phyloP scores from a whole-genome alignment of 1,140 invertebrate genomes.

The Aethina tumida region DNA sequence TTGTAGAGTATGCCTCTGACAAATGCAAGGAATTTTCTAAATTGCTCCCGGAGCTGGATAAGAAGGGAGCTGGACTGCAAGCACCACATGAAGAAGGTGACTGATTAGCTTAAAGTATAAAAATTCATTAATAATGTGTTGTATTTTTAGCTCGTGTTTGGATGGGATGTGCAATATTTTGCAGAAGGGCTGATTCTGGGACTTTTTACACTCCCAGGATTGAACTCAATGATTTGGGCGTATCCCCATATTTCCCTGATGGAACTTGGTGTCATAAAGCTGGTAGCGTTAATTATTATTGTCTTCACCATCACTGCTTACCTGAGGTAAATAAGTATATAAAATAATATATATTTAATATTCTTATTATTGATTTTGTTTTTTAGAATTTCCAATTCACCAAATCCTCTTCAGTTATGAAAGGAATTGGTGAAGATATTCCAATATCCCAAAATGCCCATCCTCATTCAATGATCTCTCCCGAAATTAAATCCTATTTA shows the following conservation, averaged over 20 bases:
- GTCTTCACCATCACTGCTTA: constrained; percentile 61
- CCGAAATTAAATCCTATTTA: constrained; percentile 46
- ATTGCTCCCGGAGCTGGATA: constrained; percentile 47
- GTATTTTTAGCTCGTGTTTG: constrained; percentile 49
- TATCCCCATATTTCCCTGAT: constrained; percentile 68
- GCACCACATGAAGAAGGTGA: constrained; percentile 56
- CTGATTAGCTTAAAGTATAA: constrained; percentile 2
- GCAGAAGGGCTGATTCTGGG: constrained; percentile 49
- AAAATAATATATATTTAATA: constrained; percentile 3
- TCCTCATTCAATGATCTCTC: constrained; percentile 35
- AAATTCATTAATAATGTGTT: background rate
- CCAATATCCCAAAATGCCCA: constrained; percentile 49
- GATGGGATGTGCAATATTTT: constrained; percentile 71
- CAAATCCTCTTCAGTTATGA: constrained; percentile 36
- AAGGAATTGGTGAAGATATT: constrained; percentile 40
- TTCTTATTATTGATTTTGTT: constrained; percentile 16
- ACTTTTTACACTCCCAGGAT: constrained; percentile 63
- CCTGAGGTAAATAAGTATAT: constrained; percentile 42
- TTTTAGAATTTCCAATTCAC: constrained; percentile 47
- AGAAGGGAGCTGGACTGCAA: constrained; percentile 52
- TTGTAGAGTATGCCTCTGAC: constrained; percentile 46
- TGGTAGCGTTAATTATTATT: constrained; percentile 53
- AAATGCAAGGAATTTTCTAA: constrained; percentile 53
- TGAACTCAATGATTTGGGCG: constrained; percentile 59
- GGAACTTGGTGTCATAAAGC: constrained; percentile 67